Evolutionary conservation across 2,888 invertebrate species (phyloP).

Genomic region (Nomada ruficornis): DNA sequence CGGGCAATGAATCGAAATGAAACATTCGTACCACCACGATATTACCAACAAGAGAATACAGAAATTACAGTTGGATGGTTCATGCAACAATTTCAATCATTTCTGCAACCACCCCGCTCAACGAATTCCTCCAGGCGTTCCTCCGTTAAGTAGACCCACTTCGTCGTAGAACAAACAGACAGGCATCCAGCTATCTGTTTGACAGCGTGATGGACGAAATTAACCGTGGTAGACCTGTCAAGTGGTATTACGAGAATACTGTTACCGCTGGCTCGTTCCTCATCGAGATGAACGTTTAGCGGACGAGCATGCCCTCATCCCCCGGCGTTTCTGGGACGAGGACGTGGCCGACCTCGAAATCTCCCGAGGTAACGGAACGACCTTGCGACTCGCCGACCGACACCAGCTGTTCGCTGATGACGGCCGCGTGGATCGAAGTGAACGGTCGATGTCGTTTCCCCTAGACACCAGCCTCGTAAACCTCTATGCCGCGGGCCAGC

Average conservation of each 20-base stretch:
- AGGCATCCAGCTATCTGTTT: conserved; percentile 10
- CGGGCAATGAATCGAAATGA: too few relatives aligned
- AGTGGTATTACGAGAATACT: conserved; percentile 61
- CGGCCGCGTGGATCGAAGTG: conserved; percentile 55
- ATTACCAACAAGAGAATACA: background rate
- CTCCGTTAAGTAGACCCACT: conserved; percentile 49
- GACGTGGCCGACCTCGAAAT: conserved; percentile 74
- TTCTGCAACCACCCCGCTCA: background rate
- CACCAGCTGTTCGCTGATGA: conserved; percentile 59
- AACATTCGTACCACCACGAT: background rate
- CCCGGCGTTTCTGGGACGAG: conserved; percentile 63
- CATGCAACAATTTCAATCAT: conserved; percentile 7
- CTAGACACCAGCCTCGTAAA: conserved; percentile 33
- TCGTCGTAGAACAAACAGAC: conserved; percentile 25
- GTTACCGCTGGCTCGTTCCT: conserved; percentile 49
- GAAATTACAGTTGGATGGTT: background rate
- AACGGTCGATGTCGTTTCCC: conserved; percentile 59
- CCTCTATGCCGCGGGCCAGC: conserved; percentile 31
- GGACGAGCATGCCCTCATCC: conserved; percentile 35
- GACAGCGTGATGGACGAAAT: conserved; percentile 61
- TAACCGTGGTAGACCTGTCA: conserved; percentile 55
- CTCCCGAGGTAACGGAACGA: conserved; percentile 73
- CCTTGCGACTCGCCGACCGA: conserved; percentile 67
- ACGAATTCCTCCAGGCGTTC: conserved; percentile 17
- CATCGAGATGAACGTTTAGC: conserved; percentile 37